Evolutionary conservation across 1,140 invertebrate genomes (phyloP), one percentile per base, ranked within the genome.

Genomic region (Anadara kagoshimensis): DNA sequence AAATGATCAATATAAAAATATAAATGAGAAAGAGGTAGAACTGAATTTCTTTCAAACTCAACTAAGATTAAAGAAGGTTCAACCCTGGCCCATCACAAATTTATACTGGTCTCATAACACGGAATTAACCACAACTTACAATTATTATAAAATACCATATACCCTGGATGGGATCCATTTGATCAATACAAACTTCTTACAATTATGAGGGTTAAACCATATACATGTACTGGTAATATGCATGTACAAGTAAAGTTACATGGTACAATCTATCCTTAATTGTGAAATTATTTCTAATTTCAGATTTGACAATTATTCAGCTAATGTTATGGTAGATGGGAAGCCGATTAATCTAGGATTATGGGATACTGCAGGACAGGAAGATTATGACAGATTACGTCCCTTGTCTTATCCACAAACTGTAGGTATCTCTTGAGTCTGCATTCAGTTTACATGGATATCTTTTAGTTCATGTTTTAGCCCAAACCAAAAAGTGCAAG

Each of bases 251-350:
- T 47, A 16, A 47, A 16, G 8, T 47, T 8, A 10, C 16, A 16
- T 10, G 45, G 16, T 8, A 47, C 16, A 47, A 16, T 10, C 45
- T 47, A 47, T 10, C 16, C 16, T 63, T 47, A 0, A 5, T 16
- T 20, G 11, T 63, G 26, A 29, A 65, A n/a, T 36, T 36, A 36
- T 36, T 36, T 36, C 7, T 36, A 36, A 63, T 71, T 75, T 47
- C 74, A 89, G 88, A 43, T 99, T 99, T 90, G 98, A 99, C 91
- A 99, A 99, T 88, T 99, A 99, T 91, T 98, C 97, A 7, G 97
- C 97, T 26, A 99, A 99, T 93, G 97, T 99, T n/a, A 98, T 99
- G 96, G 97, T 99, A 20, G 98, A 98, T 91, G 97, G 97, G 0
- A 97, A 98, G 89, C 97, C 97, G 0, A 98, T 99, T 75, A 98